Evolutionary conservation across 2,888 invertebrate genomes (phyloP).

Genomic region (Leistus spinibarbis): DNA sequence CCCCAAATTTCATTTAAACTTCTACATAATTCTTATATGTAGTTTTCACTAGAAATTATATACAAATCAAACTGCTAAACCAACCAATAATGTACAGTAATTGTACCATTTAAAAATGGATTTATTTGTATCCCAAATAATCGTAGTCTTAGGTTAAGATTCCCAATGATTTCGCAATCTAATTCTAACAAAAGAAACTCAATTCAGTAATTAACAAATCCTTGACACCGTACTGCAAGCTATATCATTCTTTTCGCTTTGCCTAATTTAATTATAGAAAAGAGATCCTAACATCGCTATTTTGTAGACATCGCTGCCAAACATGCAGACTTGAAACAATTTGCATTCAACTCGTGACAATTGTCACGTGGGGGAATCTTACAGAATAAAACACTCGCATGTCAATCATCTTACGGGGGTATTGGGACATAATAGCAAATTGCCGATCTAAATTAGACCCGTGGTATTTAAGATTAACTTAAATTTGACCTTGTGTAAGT

Average conservation of each 20-base stretch:
- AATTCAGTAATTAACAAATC: neutral
- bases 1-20: no score
- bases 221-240: neutral
- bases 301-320: conserved; percentile 17
- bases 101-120: no score
- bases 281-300: neutral
- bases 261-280: conserved; percentile 25
- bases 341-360: neutral
- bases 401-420: neutral
- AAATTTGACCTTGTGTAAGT: no score
- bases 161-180: neutral
- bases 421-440: no score
- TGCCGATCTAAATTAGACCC: no score
- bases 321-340: conserved; percentile 4
- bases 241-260: neutral
- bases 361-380: neutral
- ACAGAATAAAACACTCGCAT: neutral
- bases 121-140: no score
- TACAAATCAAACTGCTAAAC: no score
- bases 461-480: no score
- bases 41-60: no score
- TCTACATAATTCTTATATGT: no score
- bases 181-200: neutral
- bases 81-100: no score
- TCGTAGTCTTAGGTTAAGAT: neutral